Evolutionary conservation across 2,113 vertebrate genomes (phyloP), one percentile per base, ranked within the genome.

Genomic region (Kryptolebias marmoratus): DNA sequence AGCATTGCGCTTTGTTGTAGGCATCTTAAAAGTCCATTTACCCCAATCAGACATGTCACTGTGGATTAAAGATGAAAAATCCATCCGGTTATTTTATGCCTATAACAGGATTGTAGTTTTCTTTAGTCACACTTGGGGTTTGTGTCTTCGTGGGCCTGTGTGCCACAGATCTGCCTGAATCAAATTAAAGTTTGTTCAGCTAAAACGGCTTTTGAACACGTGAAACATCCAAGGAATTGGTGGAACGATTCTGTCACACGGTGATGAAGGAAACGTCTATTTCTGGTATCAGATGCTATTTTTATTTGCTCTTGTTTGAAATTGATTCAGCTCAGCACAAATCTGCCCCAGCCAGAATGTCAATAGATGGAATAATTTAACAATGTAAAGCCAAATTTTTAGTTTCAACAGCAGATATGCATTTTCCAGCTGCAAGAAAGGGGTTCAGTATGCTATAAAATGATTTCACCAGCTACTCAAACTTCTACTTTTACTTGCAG

Each of bases 231-330:
- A 72, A 16, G 77, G 77, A 85, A 53, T 42, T 11, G 28, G 49
- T 70, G 61, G 67, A 87, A 74, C 64, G 67, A 79, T 88, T 61
- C 68, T 71, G 67, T 77, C 73, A 3, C 55, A 59, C 9, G 11
- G 50, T 14, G 13, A 79, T 42, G 22, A 52, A 78, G 53, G 72
- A 72, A 32, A 68, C 30, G 13, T 80, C 84, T 91, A 89, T 90
- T 89, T 87, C 59, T 81, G 68, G 82, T 15, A 64, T 67, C 68
- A 0, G 61, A 44, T 52, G 59, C 83, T 91, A 89, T 89, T 89
- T 91, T 83, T 89, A 68, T 30, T 31, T 32, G 54, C 63, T 81
- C 75, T 64, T 61, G 58, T 71, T 73, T 42, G 69, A 64, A 80
- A 83, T 81, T 56, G 53, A 83, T 84, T 77, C 77, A 73, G 61